Conservation (phyloP, 2,113 vertebrate species). For the Urocolius indicus region DNA sequence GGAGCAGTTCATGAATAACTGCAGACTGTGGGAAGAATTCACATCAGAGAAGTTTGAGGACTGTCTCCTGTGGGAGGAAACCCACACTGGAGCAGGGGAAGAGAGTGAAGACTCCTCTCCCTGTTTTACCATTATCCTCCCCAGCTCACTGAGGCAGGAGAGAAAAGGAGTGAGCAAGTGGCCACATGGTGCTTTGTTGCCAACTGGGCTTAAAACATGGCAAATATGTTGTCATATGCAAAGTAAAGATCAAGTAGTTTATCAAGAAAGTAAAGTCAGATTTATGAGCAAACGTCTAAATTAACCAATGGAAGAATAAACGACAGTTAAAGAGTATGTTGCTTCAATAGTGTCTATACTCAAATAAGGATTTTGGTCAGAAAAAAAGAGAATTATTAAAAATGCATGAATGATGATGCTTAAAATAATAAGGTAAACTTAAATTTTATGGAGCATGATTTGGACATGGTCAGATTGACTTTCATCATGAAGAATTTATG, state of each 20-base stretch:
- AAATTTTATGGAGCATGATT: neutral
- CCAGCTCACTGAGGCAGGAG: too few relatives aligned
- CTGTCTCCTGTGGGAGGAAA: too few relatives aligned
- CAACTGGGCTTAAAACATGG: too few relatives aligned
- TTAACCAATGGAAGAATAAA: neutral
- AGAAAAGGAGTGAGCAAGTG: too few relatives aligned
- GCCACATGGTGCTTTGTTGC: too few relatives aligned
- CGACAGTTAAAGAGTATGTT: neutral
- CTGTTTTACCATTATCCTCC: too few relatives aligned
- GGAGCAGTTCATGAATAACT: too few relatives aligned
- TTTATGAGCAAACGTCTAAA: neutral
- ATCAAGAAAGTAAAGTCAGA: neutral
- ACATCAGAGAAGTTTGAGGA: too few relatives aligned
- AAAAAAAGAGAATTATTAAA: neutral
- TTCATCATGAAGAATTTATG: neutral
- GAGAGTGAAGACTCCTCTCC: too few relatives aligned
- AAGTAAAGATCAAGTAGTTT: neutral
- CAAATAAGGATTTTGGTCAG: neutral
- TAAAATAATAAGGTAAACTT: neutral
- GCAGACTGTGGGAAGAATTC: too few relatives aligned
- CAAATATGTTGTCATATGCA: neutral
- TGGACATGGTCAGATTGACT: neutral
- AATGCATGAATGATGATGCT: neutral
- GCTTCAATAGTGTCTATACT: neutral
- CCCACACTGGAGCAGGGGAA: too few relatives aligned